These are phyloP conservation scores for Synergus japonicus DNA, from an alignment of 2,888 invertebrate species.

Conservation along the genomic window DNA sequence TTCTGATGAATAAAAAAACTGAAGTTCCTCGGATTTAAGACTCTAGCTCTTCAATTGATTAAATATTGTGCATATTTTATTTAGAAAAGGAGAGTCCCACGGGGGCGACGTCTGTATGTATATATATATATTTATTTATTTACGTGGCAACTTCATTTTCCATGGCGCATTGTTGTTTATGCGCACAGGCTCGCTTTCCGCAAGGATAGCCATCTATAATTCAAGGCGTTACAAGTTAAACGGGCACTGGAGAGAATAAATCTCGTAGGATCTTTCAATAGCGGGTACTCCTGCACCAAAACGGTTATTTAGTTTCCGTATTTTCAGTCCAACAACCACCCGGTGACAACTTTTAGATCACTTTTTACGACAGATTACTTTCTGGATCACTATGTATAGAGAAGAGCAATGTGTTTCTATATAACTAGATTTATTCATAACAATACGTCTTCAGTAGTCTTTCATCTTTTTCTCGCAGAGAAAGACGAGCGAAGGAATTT, in stretches of 20 bases:
- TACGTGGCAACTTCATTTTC: conserved; percentile 66
- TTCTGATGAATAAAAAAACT: conserved; percentile 38
- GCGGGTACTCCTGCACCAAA: conserved; percentile 55
- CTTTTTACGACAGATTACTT: background rate
- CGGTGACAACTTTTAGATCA: background rate
- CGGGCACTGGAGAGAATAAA: conserved; percentile 67
- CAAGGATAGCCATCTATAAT: conserved; percentile 67
- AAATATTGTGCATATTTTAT: conserved; percentile 4
- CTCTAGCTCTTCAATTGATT: background rate
- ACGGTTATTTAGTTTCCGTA: conserved; percentile 60
- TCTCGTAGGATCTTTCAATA: conserved; percentile 70
- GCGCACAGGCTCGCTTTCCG: conserved; percentile 57
- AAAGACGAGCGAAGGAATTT: conserved; percentile 58
- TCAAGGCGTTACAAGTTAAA: conserved; percentile 73
- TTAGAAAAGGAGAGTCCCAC: background rate
- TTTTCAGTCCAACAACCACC: conserved; percentile 50
- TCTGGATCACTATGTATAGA: too few species aligned
- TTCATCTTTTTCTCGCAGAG: background rate
- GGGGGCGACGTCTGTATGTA: conserved; percentile 14
- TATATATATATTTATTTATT: conserved; percentile 43
- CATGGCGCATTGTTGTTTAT: conserved; percentile 60
- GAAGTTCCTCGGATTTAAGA: conserved; percentile 47
- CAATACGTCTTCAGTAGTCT: background rate
- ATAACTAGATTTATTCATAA: background rate
- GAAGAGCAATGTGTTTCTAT: background rate